These are phyloP conservation scores for Sericinus montela DNA, from an alignment of 2,888 invertebrate species.

Conservation along the genomic window DNA sequence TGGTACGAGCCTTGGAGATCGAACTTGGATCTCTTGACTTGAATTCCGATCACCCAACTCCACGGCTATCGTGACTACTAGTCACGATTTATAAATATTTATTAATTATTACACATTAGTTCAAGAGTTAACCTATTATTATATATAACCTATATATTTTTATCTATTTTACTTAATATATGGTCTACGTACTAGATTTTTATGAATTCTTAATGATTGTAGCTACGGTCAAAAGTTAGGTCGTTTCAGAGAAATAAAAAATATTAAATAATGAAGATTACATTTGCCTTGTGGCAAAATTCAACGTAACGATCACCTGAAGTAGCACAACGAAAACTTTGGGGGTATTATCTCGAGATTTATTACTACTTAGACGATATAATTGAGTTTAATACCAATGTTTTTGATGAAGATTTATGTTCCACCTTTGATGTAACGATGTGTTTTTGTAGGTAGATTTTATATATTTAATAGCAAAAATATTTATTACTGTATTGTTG, in stretches of 20 bases:
- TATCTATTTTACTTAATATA: no score
- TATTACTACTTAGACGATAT: conserved; percentile 61
- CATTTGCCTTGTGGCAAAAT: conserved; percentile 46
- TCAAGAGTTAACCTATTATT: no score
- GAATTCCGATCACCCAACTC: no score
- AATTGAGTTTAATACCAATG: conserved; percentile 54
- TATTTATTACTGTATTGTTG: background rate
- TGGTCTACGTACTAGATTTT: no score
- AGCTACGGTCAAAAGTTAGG: conserved; percentile 4
- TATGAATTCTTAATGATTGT: no score
- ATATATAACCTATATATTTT: no score
- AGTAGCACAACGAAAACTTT: conserved; percentile 62
- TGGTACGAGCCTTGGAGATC: no score
- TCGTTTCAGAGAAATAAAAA: conserved; percentile 6
- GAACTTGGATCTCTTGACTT: no score
- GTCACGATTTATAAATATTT: no score
- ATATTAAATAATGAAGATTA: conserved; percentile 65
- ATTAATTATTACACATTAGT: no score
- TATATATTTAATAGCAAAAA: background rate
- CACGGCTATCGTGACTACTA: no score
- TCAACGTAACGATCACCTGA: conserved; percentile 71
- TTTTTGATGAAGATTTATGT: conserved; percentile 70
- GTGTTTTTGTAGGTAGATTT: conserved; percentile 16
- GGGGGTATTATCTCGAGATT: conserved; percentile 68
- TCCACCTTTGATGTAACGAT: conserved; percentile 51